Percentiles rank a stretch among this genome's conserved stretches.
Evolutionary conservation across 1,140 invertebrate species (phyloP).

Genomic region (Goniozus legneri): DNA sequence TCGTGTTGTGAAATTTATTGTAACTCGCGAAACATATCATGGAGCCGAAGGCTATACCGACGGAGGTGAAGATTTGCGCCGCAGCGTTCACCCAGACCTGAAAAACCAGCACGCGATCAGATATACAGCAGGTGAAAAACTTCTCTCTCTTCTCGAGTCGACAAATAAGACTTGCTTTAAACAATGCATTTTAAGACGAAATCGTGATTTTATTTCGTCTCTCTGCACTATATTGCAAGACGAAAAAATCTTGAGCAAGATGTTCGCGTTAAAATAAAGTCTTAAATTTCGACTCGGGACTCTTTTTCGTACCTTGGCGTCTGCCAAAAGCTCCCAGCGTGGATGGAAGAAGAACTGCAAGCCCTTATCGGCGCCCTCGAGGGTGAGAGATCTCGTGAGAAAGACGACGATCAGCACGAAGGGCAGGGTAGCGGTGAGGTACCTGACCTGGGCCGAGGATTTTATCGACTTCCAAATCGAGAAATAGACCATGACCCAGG

Average conservation of each 20-base stretch:
- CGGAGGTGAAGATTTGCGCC: constrained; percentile 90
- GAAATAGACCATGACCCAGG: constrained; percentile 90
- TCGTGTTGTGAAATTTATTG: constrained; percentile 88
- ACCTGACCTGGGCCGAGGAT: constrained; percentile 75
- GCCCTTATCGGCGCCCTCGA: constrained; percentile 77
- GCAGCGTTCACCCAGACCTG: constrained; percentile 89
- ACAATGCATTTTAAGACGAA: too few relatives aligned
- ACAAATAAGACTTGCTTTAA: too few relatives aligned
- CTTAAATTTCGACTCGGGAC: constrained; percentile 1
- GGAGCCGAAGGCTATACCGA: constrained; percentile 87
- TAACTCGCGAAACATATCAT: constrained; percentile 95
- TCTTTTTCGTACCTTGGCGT: constrained; percentile 64
- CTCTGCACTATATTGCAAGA: too few relatives aligned
- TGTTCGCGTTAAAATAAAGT: too few relatives aligned
- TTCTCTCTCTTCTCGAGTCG: too few relatives aligned
- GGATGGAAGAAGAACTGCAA: constrained; percentile 83
- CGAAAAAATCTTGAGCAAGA: too few relatives aligned
- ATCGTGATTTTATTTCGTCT: too few relatives aligned
- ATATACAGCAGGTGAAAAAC: too few relatives aligned
- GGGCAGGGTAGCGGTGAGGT: constrained; percentile 83
- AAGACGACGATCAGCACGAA: constrained; percentile 80
- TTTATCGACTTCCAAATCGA: constrained; percentile 90
- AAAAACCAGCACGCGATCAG: too few relatives aligned
- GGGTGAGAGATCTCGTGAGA: constrained; percentile 71
- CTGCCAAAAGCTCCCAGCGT: constrained; percentile 78